Base-by-base conservation (phyloP, 2,113 vertebrate genomes). In the Anhinga rufa region DNA sequence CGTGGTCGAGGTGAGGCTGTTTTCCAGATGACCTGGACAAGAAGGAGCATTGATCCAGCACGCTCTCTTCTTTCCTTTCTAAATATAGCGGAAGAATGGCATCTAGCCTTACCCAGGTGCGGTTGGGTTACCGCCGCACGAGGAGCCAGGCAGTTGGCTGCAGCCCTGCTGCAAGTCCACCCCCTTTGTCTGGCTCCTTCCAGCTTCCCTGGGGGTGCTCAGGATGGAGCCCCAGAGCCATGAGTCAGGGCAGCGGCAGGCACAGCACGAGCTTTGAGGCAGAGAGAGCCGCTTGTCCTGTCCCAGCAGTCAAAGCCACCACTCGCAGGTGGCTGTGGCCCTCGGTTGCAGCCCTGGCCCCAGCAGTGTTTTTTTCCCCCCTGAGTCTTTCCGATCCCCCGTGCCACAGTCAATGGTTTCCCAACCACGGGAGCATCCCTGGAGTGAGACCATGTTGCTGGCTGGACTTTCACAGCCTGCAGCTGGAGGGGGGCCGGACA, bases 31-130 rank as follows among this genome's bases (percentile, higher is more conserved):
- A 32, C 77, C 42, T 76, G 90, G 75, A 42, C 54, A 15, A 71
- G 93, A 58, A 82, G 76, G 68, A 94, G 72, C 72, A 55, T 9
- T 82, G 55, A 82, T 86, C 66, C 49, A 60, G 72, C 72, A 5
- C 0, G 4, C 40, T 66, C 90, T 90, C 90, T 21, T 72, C 69
- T 93, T 80, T 89, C 84, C 76, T 68, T 62, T 32, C 96, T 95
- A 94, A 96, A 95, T 86, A 82, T 93, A 94, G 88, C 24, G 4
- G 55, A 46, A 71, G 93, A 72, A 68, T 46, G 87, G 91, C 92
- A 57, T 21, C 83, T 20, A 17, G 88, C n/a, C 48, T 42, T 40
- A 12, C 38, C 64, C 92, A 93, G 92, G 65, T 95, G 78, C 14
- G 6, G 76, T 58, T 95, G 95, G 76, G 82, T 93, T 75, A 80